phyloP scores from a whole-genome alignment of 2,888 invertebrate species.

The Eupithecia pulchellata region DNA sequence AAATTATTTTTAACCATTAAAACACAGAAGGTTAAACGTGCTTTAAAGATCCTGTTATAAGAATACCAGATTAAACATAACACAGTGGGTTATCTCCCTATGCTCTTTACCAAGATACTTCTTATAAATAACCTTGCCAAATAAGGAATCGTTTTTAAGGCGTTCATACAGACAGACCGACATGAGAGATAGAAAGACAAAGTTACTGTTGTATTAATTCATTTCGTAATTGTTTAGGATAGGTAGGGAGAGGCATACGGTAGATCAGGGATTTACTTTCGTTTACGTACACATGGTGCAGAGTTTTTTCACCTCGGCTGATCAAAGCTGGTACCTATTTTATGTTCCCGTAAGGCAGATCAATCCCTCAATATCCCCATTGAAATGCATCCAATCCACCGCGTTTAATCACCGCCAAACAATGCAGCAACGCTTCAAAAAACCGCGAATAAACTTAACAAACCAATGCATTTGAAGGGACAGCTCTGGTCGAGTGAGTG shows the following conservation, averaged over 20 bases:
- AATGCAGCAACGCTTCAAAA: constrained; percentile 53
- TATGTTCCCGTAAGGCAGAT: constrained; percentile 41
- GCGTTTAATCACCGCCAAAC: constrained; percentile 50
- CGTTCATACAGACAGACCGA: neutral
- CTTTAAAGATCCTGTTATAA: neutral
- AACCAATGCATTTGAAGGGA: constrained; percentile 50
- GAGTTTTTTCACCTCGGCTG: constrained; percentile 10
- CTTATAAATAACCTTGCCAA: too few species aligned
- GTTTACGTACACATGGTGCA: neutral
- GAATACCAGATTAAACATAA: neutral
- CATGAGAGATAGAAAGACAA: too few species aligned
- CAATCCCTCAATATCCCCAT: constrained; percentile 43
- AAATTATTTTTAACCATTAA: too few species aligned
- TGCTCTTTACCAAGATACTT: too few species aligned
- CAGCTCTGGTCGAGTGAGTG: constrained; percentile 51
- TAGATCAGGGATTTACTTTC: neutral
- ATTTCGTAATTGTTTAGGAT: neutral
- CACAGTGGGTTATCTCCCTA: too few species aligned
- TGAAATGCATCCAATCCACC: constrained; percentile 49
- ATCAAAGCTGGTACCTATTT: constrained; percentile 19
- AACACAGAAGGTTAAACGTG: neutral
- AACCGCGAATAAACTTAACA: constrained; percentile 51
- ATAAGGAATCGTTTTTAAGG: neutral
- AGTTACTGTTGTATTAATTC: neutral
- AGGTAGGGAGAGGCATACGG: neutral